Percentiles rank a stretch among this genome's conserved stretches.
Conservation (phyloP, 2,888 invertebrate genomes). For the Ferdinandea cuprea region DNA sequence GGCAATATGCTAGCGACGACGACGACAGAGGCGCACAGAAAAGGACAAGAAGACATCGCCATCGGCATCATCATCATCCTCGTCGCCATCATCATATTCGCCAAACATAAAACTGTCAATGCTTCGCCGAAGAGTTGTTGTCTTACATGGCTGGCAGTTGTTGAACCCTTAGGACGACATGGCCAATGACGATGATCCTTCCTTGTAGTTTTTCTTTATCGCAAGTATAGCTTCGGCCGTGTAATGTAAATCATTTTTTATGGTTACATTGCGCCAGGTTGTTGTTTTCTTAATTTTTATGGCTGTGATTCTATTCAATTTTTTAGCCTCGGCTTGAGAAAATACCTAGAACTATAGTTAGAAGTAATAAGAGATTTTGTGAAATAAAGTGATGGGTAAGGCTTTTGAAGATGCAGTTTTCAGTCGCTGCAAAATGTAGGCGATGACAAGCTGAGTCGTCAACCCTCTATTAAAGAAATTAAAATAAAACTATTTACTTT, state of each 20-base stretch:
- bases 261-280: constrained; percentile 61
- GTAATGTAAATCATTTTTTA: constrained; percentile 70
- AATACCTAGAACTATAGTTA: neutral
- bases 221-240: constrained; percentile 8
- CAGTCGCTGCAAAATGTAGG: too few species aligned
- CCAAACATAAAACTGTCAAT: constrained; percentile 72
- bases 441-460: too few species aligned
- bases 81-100: constrained; percentile 52
- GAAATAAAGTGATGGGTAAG: too few species aligned
- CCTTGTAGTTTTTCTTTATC: neutral
- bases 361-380: too few species aligned
- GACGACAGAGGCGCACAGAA: constrained; percentile 33
- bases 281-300: constrained; percentile 69
- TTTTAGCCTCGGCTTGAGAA: neutral
- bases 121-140: constrained; percentile 59
- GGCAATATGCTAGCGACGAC: constrained; percentile 10
- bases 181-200: constrained; percentile 50
- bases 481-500: too few species aligned
- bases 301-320: constrained; percentile 54
- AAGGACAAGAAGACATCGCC: constrained; percentile 42
- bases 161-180: constrained; percentile 47
- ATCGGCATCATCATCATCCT: constrained; percentile 7
- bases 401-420: too few species aligned
- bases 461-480: too few species aligned
- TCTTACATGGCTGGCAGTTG: constrained; percentile 60